Conservation (phyloP, 2,888 invertebrate genomes). For the Drosophila anomalipes region DNA sequence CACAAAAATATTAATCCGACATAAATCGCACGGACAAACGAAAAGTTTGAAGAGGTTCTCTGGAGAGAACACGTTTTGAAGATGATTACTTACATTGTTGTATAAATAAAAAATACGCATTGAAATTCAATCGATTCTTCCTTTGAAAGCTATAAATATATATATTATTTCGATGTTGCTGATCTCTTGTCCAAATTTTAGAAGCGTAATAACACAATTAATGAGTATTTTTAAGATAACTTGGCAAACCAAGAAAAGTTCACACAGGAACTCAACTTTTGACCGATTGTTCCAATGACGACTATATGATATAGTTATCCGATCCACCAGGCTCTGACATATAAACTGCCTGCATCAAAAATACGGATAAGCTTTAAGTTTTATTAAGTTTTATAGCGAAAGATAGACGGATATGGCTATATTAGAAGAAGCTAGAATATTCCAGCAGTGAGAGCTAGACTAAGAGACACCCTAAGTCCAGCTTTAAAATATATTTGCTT, state of each 20-base stretch:
- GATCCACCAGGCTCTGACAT: background rate
- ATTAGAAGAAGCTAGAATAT: no score
- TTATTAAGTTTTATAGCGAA: background rate
- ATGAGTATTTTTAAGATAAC: no score
- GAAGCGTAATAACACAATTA: background rate
- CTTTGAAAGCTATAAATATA: background rate
- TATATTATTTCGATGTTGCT: background rate
- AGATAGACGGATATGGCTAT: background rate
- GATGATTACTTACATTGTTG: background rate
- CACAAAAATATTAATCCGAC: conserved; percentile 44
- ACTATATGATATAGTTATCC: background rate
- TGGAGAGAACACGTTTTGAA: conserved; percentile 19
- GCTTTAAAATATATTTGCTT: no score
- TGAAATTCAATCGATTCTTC: background rate
- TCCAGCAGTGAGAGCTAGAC: no score
- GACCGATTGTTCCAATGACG: background rate
- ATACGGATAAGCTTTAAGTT: background rate
- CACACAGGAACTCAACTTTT: background rate
- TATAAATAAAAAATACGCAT: background rate
- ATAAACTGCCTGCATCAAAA: background rate
- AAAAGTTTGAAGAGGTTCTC: conserved; percentile 30
- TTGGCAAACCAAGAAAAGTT: background rate
- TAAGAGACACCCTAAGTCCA: no score
- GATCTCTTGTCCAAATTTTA: background rate
- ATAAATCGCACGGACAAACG: conserved; percentile 40